Evolutionary conservation across 2,797 vertebrate genomes (phyloP).

Genomic region (Glossophaga mutica): DNA sequence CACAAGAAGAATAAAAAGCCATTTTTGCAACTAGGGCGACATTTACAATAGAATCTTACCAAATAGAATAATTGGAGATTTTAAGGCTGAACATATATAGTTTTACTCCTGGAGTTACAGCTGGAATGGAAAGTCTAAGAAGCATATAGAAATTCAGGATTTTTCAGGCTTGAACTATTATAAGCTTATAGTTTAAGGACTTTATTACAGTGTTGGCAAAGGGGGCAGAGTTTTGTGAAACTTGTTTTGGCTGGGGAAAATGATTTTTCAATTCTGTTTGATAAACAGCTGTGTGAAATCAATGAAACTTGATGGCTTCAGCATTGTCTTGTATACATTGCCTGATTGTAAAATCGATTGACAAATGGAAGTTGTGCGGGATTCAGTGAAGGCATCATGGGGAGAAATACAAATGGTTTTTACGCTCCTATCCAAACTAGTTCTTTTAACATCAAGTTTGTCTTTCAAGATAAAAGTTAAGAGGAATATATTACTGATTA

Average conservation of each 20-base stretch:
- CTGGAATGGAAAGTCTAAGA: slow-evolving; percentile 22
- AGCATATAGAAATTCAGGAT: slow-evolving; percentile 47
- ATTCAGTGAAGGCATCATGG: background rate
- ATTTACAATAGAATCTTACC: slow-evolving; percentile 54
- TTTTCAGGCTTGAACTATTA: slow-evolving; percentile 44
- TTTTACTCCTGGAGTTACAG: slow-evolving; percentile 11
- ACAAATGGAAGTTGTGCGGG: slow-evolving; percentile 54
- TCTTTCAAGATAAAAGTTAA: slow-evolving; percentile 47
- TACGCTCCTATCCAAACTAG: background rate
- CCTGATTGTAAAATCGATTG: slow-evolving; percentile 56
- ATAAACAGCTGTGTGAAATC: slow-evolving; percentile 69
- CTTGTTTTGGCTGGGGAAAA: slow-evolving; percentile 38
- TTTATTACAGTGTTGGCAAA: slow-evolving; percentile 42
- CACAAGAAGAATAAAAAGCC: background rate
- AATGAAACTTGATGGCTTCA: slow-evolving; percentile 61
- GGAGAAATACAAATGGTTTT: slow-evolving; percentile 5
- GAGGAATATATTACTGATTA: background rate
- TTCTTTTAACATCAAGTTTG: slow-evolving; percentile 39
- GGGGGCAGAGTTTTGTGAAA: slow-evolving; percentile 48
- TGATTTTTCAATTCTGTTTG: slow-evolving; percentile 56
- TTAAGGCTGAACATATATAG: background rate
- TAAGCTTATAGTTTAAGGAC: background rate
- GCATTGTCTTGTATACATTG: slow-evolving; percentile 50
- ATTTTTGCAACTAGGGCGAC: background rate
- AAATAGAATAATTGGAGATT: slow-evolving; percentile 67